Base-by-base conservation (phyloP, 2,113 vertebrate species). In the Panthera uncia region DNA sequence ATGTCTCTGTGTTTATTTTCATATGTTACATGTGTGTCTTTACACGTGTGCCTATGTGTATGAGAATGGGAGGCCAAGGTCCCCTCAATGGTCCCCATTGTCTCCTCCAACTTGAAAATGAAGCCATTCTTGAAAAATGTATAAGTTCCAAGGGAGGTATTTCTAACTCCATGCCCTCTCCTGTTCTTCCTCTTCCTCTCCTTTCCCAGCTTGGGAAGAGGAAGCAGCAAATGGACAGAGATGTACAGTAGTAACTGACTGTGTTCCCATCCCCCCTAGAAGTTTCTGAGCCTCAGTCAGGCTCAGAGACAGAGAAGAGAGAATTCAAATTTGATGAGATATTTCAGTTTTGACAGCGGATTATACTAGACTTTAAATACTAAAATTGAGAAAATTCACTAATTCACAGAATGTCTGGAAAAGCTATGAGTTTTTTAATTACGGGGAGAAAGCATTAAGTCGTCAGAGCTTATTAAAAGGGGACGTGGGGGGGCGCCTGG, bases 11-110 rank as follows among this genome's bases (percentile, higher is more conserved):
- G 33, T 33, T 7, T 38, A 4, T 48, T 29, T 69, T 11, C 33
- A 13, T 55, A 19, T 88, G 45, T 50, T 48, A 45, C 41, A 29
- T 15, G 4, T 27, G 36, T 10, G 7, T 52, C 13, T 41, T 38
- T 89, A 27, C 25, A 16, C 1, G 36, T 55, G 0, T 61, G 25
- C 50, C 4, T 15, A 10, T 66, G 15, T 36, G 4, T 57, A 13
- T 48, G 48, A 90, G 19, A 85, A 4, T 18, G 5, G 21, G 74
- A 95, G 45, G 9, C 18, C 36, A 61, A 79, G 10, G 0, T 29
- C 1, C n/a, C 2, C 33, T 15, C n/a, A 61, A 0, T 23, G 18
- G 25, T 61, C 45, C 14, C 52, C 5, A 16, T 0, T 38, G 3
- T 48, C 27, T 50, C n/a, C 41, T 12, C 1, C 7, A n/a, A 50